These are phyloP conservation scores for Eucidaris tribuloides DNA, from an alignment of 35 echinoderm and acorn worm genomes.

Conservation along the genomic window DNA sequence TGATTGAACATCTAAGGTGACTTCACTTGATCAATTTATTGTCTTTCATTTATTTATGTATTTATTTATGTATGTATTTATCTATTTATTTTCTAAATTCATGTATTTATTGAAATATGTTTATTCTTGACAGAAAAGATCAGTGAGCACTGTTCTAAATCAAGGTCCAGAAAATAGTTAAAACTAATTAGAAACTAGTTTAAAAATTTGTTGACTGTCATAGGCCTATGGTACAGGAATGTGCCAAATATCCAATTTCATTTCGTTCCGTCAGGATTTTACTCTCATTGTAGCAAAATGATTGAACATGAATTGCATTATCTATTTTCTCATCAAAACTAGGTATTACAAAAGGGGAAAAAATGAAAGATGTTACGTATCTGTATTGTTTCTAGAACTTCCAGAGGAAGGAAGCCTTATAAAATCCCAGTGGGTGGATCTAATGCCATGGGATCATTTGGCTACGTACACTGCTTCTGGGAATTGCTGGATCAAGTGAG, in stretches of 20 bases:
- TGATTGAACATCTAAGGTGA: background rate
- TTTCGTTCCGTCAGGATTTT: background rate
- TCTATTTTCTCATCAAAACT: background rate
- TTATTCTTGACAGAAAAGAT: background rate
- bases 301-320: background rate
- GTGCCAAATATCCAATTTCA: background rate
- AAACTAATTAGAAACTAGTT: no score
- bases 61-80: background rate
- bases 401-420: slow-evolving; percentile 42
- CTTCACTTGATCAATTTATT: background rate
- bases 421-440: slow-evolving; percentile 54
- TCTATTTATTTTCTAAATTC: background rate
- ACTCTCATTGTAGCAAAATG: background rate
- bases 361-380: no score
- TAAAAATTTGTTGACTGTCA: no score
- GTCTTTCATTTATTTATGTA: background rate
- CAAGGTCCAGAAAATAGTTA: no score
- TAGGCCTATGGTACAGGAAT: no score
- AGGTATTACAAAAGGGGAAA: no score
- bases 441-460: slow-evolving; percentile 47
- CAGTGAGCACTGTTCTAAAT: background rate
- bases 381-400: slow-evolving; percentile 10
- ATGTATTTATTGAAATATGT: background rate
- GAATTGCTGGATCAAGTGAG: slow-evolving; percentile 54
- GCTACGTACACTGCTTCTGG: slow-evolving; percentile 62